These are phyloP conservation scores for Spea hammondii DNA, from an alignment of 2,797 vertebrate genomes.

Conservation along the genomic window DNA sequence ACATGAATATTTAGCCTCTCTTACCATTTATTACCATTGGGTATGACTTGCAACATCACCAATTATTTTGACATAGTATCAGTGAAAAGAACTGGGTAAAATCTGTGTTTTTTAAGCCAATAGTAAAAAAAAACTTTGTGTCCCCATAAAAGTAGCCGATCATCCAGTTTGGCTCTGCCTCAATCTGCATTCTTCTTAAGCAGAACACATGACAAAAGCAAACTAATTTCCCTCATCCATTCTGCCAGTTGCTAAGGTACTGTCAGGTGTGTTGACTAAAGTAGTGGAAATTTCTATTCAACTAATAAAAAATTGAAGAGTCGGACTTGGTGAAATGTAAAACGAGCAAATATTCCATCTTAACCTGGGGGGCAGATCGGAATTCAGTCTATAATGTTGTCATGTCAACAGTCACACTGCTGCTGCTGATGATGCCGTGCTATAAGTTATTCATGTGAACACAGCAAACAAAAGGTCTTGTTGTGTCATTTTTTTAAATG, in stretches of 20 bases:
- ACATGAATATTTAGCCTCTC: too few relatives aligned
- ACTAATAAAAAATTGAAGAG: constrained; percentile 93
- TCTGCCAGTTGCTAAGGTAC: constrained; percentile 71
- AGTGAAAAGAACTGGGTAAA: too few relatives aligned
- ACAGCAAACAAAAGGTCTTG: constrained; percentile 64
- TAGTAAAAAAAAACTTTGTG: background rate
- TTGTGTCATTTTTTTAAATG: constrained; percentile 59
- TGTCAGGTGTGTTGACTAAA: constrained; percentile 71
- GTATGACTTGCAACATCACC: too few relatives aligned
- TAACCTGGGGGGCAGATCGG: constrained; percentile 80
- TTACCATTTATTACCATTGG: too few relatives aligned
- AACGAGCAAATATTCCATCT: constrained; percentile 85
- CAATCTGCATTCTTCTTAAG: constrained; percentile 4
- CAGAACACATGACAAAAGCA: constrained; percentile 27
- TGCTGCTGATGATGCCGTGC: constrained; percentile 74
- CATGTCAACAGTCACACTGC: constrained; percentile 80
- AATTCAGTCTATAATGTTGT: constrained; percentile 72
- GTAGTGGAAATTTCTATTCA: constrained; percentile 90
- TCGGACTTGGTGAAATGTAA: constrained; percentile 83
- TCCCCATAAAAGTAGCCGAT: background rate
- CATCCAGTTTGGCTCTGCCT: background rate
- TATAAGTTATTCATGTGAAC: constrained; percentile 83
- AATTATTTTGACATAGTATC: too few relatives aligned
- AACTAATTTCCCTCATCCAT: constrained; percentile 50
- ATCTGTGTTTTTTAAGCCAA: too few relatives aligned